Conservation (phyloP, 1,140 invertebrate genomes). For the Drosophila athabasca region DNA sequence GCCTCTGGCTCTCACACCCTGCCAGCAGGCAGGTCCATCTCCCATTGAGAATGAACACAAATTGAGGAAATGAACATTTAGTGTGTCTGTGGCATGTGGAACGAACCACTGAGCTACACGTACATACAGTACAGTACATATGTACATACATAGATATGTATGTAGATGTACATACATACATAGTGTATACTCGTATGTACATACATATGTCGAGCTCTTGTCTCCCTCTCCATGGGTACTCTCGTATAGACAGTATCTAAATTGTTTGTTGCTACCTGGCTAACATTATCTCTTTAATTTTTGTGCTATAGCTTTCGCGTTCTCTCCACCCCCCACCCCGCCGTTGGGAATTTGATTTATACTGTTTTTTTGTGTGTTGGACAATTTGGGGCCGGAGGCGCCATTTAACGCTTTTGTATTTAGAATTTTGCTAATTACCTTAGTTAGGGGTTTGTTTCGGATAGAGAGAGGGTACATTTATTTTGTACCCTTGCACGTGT, state of each 20-base stretch:
- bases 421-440: conserved; percentile 13
- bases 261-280: conserved; percentile 44
- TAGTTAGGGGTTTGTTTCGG: neutral
- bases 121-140: neutral
- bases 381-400: conserved; percentile 42
- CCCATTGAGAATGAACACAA: conserved; percentile 59
- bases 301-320: conserved; percentile 2
- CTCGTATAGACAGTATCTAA: conserved; percentile 16
- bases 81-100: conserved; percentile 45
- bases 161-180: neutral
- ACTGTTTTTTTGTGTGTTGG: conserved; percentile 16
- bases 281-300: conserved; percentile 38
- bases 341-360: conserved; percentile 10
- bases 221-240: neutral
- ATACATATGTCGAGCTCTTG: conserved; percentile 7
- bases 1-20: conserved; percentile 11
- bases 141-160: neutral
- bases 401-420: conserved; percentile 45
- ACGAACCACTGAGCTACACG: conserved; percentile 51
- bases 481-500: conserved; percentile 47
- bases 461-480: neutral
- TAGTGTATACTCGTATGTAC: neutral
- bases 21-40: neutral
- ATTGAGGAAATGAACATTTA: conserved; percentile 81
- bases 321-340: neutral